Percentiles rank a stretch among this genome's conserved stretches.
phyloP scores from a whole-genome alignment of 2,888 invertebrate genomes.

The Dichetophora obliterata region DNA sequence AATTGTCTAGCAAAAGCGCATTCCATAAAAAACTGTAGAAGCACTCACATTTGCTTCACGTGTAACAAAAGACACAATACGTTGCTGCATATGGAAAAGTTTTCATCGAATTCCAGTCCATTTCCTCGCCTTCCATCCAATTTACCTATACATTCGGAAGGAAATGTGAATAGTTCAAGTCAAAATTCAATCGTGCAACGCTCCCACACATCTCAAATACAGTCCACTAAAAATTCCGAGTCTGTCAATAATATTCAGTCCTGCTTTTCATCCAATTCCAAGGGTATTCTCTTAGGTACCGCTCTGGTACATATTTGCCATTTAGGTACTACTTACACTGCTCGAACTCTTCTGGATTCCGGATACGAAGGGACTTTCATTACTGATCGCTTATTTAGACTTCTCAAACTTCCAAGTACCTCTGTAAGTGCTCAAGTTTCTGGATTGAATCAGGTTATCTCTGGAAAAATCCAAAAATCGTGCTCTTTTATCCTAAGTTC shows the following conservation, averaged over 20 bases:
- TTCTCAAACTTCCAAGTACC: not conserved
- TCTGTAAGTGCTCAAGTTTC: constrained; percentile 10
- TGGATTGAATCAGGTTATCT: constrained; percentile 19
- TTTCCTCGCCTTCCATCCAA: too few relatives aligned
- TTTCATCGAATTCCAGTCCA: too few relatives aligned
- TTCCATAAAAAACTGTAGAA: too few relatives aligned
- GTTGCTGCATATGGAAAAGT: too few relatives aligned
- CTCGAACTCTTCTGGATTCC: constrained; percentile 30
- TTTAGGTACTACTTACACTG: not conserved
- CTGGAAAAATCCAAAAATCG: not conserved
- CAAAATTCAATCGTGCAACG: too few relatives aligned
- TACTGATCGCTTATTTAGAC: constrained; percentile 16
- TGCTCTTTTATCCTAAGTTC: not conserved
- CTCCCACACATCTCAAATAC: too few relatives aligned
- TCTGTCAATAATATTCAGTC: not conserved
- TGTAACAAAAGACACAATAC: too few relatives aligned
- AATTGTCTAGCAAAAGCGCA: too few relatives aligned
- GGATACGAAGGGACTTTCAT: constrained; percentile 37
- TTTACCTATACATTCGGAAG: too few relatives aligned
- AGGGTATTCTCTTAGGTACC: constrained; percentile 28
- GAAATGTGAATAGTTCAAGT: too few relatives aligned
- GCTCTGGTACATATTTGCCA: constrained; percentile 18
- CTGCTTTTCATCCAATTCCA: not conserved
- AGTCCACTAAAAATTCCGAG: constrained; percentile 15
- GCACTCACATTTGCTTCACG: too few relatives aligned